Evolutionary conservation across 1,140 invertebrate genomes (phyloP).

Genomic region (Choristoneura fumiferana): DNA sequence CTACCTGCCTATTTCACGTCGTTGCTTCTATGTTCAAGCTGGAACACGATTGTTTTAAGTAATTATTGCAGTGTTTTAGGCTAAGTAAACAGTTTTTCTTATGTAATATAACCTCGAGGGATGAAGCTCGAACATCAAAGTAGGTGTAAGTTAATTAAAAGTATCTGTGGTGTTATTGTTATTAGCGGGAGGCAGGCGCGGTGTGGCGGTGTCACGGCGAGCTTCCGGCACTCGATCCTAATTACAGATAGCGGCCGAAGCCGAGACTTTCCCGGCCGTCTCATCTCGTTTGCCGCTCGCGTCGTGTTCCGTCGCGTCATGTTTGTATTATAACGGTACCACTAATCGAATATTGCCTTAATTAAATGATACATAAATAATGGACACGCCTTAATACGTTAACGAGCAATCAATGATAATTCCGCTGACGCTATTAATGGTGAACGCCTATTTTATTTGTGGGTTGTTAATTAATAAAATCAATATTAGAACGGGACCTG

Average conservation of each 20-base stretch:
- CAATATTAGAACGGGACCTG: slow-evolving; percentile 25
- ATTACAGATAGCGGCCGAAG: slow-evolving; percentile 62
- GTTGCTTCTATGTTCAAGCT: not conserved
- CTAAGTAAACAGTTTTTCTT: not conserved
- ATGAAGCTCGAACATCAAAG: not conserved
- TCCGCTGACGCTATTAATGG: not conserved
- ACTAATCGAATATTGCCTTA: slow-evolving; percentile 7
- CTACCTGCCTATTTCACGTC: not conserved
- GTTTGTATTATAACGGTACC: slow-evolving; percentile 3
- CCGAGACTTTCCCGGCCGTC: slow-evolving; percentile 32
- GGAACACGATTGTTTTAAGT: not conserved
- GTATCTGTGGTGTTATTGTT: slow-evolving; percentile 1
- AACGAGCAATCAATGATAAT: not conserved
- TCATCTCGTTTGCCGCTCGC: slow-evolving; percentile 48
- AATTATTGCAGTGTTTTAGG: not conserved
- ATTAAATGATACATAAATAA: slow-evolving; percentile 4
- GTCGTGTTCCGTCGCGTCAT: slow-evolving; percentile 11
- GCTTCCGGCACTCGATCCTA: slow-evolving; percentile 61
- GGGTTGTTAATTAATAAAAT: slow-evolving; percentile 29
- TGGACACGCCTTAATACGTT: not conserved
- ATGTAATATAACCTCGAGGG: not conserved
- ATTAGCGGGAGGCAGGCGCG: slow-evolving; percentile 33
- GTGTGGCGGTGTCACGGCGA: slow-evolving; percentile 45
- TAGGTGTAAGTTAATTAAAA: slow-evolving; percentile 13
- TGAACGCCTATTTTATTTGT: slow-evolving; percentile 25